phyloP scores from a whole-genome alignment of 2,888 invertebrate genomes.

The Thereva nobilitata region DNA sequence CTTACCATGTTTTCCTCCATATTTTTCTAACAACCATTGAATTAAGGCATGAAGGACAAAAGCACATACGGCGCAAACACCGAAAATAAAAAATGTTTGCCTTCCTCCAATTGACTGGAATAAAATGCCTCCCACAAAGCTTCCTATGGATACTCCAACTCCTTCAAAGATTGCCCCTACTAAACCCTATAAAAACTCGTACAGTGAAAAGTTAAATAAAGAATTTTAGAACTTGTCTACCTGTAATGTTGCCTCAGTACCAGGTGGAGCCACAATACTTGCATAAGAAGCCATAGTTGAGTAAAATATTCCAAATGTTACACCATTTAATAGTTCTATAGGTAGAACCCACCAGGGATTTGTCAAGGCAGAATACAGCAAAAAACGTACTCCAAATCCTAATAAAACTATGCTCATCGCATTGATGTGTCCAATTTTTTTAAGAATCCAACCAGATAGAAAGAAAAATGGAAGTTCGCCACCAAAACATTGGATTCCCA shows the following conservation, averaged over 20 bases:
- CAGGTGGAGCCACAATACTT: slow-evolving; percentile 78
- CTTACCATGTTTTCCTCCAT: slow-evolving; percentile 37
- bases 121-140: slow-evolving; percentile 74
- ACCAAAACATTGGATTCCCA: slow-evolving; percentile 77
- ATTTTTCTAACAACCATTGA: slow-evolving; percentile 56
- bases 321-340: slow-evolving; percentile 83
- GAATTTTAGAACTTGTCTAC: slow-evolving; percentile 56
- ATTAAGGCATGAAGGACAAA: slow-evolving; percentile 64
- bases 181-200: slow-evolving; percentile 66
- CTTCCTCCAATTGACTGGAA: slow-evolving; percentile 69
- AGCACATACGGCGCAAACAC: slow-evolving; percentile 67
- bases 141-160: slow-evolving; percentile 79
- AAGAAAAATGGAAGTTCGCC: slow-evolving; percentile 89
- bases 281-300: slow-evolving; percentile 89
- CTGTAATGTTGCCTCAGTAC: slow-evolving; percentile 86
- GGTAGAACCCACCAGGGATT: slow-evolving; percentile 85
- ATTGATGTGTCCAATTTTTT: slow-evolving; percentile 78
- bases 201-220: slow-evolving; percentile 19
- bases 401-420: slow-evolving; percentile 82
- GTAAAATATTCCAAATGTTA: slow-evolving; percentile 87
- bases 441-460: slow-evolving; percentile 75
- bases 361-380: slow-evolving; percentile 76
- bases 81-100: slow-evolving; percentile 72
- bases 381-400: slow-evolving; percentile 78
- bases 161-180: slow-evolving; percentile 88